phyloP scores from a whole-genome alignment of 2,888 invertebrate genomes.

The Nephrotoma flavescens region DNA sequence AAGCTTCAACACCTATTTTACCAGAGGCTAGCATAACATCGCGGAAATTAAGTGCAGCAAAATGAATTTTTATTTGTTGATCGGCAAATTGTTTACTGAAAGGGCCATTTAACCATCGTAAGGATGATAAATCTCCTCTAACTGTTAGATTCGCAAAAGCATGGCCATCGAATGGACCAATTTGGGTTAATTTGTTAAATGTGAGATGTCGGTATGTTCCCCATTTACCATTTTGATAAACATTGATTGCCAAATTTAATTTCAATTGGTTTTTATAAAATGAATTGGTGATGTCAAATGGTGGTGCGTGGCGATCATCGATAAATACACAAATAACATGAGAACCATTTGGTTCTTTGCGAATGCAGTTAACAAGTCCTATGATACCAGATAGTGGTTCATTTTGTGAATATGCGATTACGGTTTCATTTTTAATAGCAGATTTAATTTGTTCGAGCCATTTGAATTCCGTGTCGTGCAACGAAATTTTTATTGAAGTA shows the following conservation, averaged over 20 bases:
- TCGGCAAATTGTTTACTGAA: slow-evolving; percentile 23
- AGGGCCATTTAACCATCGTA: slow-evolving; percentile 70
- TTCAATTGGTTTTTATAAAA: slow-evolving; percentile 50
- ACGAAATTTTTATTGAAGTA: slow-evolving; percentile 18
- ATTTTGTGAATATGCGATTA: slow-evolving; percentile 44
- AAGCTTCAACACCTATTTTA: slow-evolving; percentile 68
- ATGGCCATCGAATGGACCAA: slow-evolving; percentile 39
- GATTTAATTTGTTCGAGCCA: slow-evolving; percentile 23
- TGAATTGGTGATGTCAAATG: slow-evolving; percentile 45
- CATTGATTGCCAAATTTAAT: slow-evolving; percentile 66
- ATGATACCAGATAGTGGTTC: slow-evolving; percentile 62
- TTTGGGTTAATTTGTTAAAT: slow-evolving; percentile 35
- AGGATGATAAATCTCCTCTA: slow-evolving; percentile 72
- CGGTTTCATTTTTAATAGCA: slow-evolving; percentile 9
- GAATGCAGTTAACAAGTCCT: slow-evolving; percentile 75
- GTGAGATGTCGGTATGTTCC: slow-evolving; percentile 74
- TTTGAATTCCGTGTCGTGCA: slow-evolving; percentile 19
- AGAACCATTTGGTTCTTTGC: slow-evolving; percentile 62
- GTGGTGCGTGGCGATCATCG: slow-evolving; percentile 44
- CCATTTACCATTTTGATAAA: slow-evolving; percentile 44
- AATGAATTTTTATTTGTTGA: too few relatives aligned
- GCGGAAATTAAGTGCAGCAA: too few relatives aligned
- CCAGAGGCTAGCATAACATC: slow-evolving; percentile 44
- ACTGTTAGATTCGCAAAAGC: slow-evolving; percentile 62
- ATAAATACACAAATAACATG: slow-evolving; percentile 47